A percentile compares a stretch with the other conserved stretches of the same genome.
Evolutionary conservation across 2,888 invertebrate genomes (phyloP).

Genomic region (Hipparchia semele): DNA sequence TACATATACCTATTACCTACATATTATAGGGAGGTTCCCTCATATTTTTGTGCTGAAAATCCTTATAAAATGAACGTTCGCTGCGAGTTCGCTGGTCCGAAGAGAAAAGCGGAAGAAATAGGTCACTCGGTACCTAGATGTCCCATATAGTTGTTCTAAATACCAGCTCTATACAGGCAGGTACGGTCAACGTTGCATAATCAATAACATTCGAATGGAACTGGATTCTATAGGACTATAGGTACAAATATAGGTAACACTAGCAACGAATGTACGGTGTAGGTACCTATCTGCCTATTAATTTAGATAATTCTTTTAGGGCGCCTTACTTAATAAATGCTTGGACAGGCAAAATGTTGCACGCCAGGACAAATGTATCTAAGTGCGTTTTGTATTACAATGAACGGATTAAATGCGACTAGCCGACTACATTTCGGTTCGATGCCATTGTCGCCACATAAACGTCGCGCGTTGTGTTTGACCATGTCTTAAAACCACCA

Average conservation of each 20-base stretch:
- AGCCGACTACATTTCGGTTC: background rate
- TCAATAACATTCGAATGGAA: slow-evolving; percentile 22
- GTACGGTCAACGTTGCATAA: slow-evolving; percentile 19
- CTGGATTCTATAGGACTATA: slow-evolving; percentile 1
- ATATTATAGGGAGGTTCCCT: background rate
- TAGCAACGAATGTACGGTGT: background rate
- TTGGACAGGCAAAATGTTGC: background rate
- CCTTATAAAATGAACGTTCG: background rate
- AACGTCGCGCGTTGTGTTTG: too few species aligned
- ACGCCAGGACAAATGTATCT: background rate
- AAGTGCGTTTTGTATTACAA: background rate
- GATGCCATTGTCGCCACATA: too few species aligned
- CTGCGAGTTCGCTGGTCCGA: background rate
- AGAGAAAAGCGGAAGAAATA: slow-evolving; percentile 8
- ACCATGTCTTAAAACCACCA: too few species aligned
- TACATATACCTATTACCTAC: too few species aligned
- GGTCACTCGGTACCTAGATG: slow-evolving; percentile 30
- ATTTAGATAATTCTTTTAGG: background rate
- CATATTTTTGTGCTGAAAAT: background rate
- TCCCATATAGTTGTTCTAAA: slow-evolving; percentile 26
- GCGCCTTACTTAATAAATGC: background rate
- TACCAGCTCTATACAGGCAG: slow-evolving; percentile 12
- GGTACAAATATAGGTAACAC: slow-evolving; percentile 3
- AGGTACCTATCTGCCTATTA: background rate
- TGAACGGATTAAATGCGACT: background rate